Base-by-base conservation (phyloP, 2,888 invertebrate genomes). In the Smittia sp. region DNA sequence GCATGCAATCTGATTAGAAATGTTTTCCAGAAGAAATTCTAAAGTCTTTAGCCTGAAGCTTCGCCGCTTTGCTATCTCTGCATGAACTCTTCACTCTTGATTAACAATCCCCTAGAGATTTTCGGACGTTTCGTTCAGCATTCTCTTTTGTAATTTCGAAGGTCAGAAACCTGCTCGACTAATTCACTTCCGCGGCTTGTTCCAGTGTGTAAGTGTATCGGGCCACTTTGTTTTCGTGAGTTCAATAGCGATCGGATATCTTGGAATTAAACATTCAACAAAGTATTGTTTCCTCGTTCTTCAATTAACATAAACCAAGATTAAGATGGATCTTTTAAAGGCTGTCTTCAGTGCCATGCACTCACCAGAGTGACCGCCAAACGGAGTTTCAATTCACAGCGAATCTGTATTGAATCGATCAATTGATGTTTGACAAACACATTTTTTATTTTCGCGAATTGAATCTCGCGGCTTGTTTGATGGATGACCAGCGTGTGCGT, bases 141-240 rank as follows among this genome's bases (percentile, higher is more conserved):
- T n/a, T n/a, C n/a, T n/a, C n/a, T n/a, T n/a, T n/a, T n/a, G n/a
- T n/a, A n/a, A 58, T 9, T 4, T 18, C 22, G 58, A 58, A 58
- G 58, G 58, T 58, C 18, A 58, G 22, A 58, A 58, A 58, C 58
- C 58, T 58, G 58, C 58, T 58, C 18, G 4, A 18, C 7, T 58
- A 58, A 20, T n/a, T 20, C 9, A 18, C 22, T 58, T 22, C 58
- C 22, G 7, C 11, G 22, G 15, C 46, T 20, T 52, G 52, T 13
- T 52, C 15, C 52, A n/a, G 38, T n/a, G 46, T 6, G 46, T 15
- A 46, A 32, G 32, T 32, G 32, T 32, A 32, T 32, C 32, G 32
- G 32, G 32, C 32, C 32, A 9, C 32, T 32, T 32, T 32, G 32
- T 32, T 32, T 32, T 32, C 32, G 32, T 32, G 32, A 32, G 32